These are phyloP conservation scores for Erebia aethiops DNA, from an alignment of 2,888 invertebrate genomes.

Conservation along the genomic window DNA sequence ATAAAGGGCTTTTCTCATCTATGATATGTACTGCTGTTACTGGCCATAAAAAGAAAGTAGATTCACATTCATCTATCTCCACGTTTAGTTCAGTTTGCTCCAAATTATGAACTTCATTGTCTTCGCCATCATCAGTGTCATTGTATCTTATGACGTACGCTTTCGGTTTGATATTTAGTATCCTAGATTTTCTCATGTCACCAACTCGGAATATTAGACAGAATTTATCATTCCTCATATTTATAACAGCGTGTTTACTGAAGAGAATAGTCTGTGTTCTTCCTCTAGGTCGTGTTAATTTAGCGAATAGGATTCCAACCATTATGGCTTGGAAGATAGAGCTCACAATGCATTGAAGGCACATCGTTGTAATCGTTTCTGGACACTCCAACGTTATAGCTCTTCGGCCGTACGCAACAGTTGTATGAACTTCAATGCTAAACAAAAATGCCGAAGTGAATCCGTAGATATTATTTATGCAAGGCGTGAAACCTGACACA, in stretches of 20 bases:
- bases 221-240: conserved; percentile 92
- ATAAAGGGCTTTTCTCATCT: conserved; percentile 93
- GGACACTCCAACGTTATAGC: conserved; percentile 96
- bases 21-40: conserved; percentile 96
- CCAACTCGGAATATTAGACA: conserved; percentile 96
- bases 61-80: conserved; percentile 92
- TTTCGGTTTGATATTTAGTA: conserved; percentile 94
- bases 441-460: conserved; percentile 97
- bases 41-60: conserved; percentile 98
- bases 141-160: conserved; percentile 92
- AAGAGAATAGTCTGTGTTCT: conserved; percentile 97
- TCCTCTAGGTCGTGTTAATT: conserved; percentile 96
- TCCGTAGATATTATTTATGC: conserved; percentile 92
- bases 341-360: conserved; percentile 96
- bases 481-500: conserved; percentile 88
- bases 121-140: conserved; percentile 81
- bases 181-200: conserved; percentile 96
- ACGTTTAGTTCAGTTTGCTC: conserved; percentile 91
- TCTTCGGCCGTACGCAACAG: conserved; percentile 94
- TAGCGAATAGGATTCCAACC: conserved; percentile 96
- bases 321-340: conserved; percentile 92
- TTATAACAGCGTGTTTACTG: conserved; percentile 94
- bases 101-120: conserved; percentile 87
- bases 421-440: conserved; percentile 98
- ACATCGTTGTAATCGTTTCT: conserved; percentile 96